These are phyloP conservation scores for Phthorimaea operculella DNA, from an alignment of 1,140 invertebrate species.

Conservation along the genomic window DNA sequence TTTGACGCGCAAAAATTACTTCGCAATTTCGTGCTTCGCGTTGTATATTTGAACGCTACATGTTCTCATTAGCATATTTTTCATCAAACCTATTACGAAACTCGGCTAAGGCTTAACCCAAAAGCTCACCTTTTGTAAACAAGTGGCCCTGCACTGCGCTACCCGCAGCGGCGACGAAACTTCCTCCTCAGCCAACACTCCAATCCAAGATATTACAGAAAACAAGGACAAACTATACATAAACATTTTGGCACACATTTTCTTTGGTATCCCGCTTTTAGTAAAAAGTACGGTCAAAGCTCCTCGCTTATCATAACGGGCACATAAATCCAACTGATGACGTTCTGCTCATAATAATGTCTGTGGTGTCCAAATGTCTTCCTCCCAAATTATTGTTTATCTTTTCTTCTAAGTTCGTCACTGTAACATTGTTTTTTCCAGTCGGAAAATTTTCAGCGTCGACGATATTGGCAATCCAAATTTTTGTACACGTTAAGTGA, in stretches of 20 bases:
- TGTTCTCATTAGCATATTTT: too few relatives aligned
- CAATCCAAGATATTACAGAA: slow-evolving; percentile 57
- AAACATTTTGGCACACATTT: slow-evolving; percentile 66
- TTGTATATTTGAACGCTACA: too few relatives aligned
- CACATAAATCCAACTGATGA: slow-evolving; percentile 38
- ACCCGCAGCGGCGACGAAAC: slow-evolving; percentile 74
- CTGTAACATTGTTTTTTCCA: slow-evolving; percentile 29
- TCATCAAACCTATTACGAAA: not conserved
- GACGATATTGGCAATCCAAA: slow-evolving; percentile 11
- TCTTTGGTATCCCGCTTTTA: slow-evolving; percentile 55
- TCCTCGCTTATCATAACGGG: slow-evolving; percentile 54
- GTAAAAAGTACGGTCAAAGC: slow-evolving; percentile 36
- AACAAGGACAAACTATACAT: slow-evolving; percentile 62
- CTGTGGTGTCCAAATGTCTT: not conserved
- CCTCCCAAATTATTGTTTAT: slow-evolving; percentile 4
- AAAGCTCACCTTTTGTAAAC: slow-evolving; percentile 72
- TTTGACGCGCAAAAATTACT: too few relatives aligned
- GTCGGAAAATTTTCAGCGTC: not conserved
- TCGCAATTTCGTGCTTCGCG: too few relatives aligned
- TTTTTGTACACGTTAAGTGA: slow-evolving; percentile 12
- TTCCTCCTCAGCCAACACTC: slow-evolving; percentile 67
- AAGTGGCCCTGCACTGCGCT: slow-evolving; percentile 74
- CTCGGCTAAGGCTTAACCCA: not conserved
- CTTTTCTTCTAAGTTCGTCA: slow-evolving; percentile 18
- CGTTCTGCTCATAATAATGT: slow-evolving; percentile 16